These are phyloP conservation scores for Patella ulyssiponensis DNA, from an alignment of 2,888 invertebrate species.

Conservation along the genomic window DNA sequence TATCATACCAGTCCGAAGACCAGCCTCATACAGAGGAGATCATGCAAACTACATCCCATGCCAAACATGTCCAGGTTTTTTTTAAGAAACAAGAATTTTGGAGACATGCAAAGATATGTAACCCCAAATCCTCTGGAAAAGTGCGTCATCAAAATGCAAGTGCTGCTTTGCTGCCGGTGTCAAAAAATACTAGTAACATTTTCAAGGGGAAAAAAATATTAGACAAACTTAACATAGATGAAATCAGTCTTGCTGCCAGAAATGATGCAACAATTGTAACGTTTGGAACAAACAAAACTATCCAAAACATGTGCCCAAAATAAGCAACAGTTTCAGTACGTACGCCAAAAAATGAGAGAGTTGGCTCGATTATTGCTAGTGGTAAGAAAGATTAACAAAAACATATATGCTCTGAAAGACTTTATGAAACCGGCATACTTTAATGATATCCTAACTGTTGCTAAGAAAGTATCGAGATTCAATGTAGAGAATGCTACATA, in stretches of 20 bases:
- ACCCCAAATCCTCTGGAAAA: neutral
- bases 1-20: neutral
- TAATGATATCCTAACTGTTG: neutral
- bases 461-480: neutral
- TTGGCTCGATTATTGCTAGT: neutral
- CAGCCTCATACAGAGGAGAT: neutral
- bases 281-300: neutral
- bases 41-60: neutral
- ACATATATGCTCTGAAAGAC: constrained; percentile 3
- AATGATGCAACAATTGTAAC: neutral
- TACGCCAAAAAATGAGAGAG: neutral
- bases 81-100: neutral
- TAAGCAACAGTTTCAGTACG: neutral
- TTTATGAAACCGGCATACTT: neutral
- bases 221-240: neutral
- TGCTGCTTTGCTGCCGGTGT: constrained; percentile 8
- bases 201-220: neutral
- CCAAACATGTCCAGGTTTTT: neutral
- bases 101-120: constrained; percentile 1
- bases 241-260: constrained; percentile 1
- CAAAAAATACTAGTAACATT: neutral
- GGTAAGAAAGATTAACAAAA: neutral
- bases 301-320: constrained; percentile 8
- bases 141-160: neutral
- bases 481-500: neutral